Base-by-base conservation (phyloP, 2,113 vertebrate genomes). In the Pseudorhombus dupliciocellatus region DNA sequence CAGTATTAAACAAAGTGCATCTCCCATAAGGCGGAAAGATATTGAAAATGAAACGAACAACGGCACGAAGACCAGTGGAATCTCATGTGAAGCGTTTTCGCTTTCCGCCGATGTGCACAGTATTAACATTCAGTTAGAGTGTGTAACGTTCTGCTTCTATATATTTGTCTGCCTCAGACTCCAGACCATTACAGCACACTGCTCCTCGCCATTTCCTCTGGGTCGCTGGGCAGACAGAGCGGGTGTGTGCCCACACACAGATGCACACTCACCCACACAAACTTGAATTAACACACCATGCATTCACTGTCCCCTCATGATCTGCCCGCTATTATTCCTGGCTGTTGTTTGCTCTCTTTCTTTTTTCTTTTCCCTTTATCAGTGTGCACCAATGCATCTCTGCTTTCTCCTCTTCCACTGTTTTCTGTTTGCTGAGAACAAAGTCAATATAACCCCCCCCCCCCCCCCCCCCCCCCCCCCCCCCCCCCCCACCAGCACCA, bases 1-100 rank as follows among this genome's bases (percentile, higher is more conserved):
- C 85, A 81, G 88, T 87, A 85, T 89, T 83, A 91, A 92, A 90
- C 83, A 85, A 88, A 89, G 86, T 84, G 86, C 65, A 68, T 87
- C 84, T 88, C 86, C 80, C 78, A n/a, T 48, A 34, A 66, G 80
- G 80, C 75, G 26, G 77, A 86, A 64, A 83, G 85, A 92, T 88
- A 91, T 81, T 87, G 86, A 84, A 88, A 92, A 88, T 90, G 83
- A 87, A 91, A 84, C 57, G 9, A 69, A 75, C 66, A 34, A 85
- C 72, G 66, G 76, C 80, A 76, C 76, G 84, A 87, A 86, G 78
- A 79, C 67, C 79, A 60, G 16, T 67, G 81, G 76, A 87, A 79
- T 82, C 70, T 77, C 56, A 75, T 44, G 78, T 72, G 75, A 81
- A 88, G 87, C 81, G 74, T 83, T 86, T 88, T 84, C 80, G 74